Conservation (phyloP, 2,888 invertebrate genomes). For the Lissocephala sabroskyi region DNA sequence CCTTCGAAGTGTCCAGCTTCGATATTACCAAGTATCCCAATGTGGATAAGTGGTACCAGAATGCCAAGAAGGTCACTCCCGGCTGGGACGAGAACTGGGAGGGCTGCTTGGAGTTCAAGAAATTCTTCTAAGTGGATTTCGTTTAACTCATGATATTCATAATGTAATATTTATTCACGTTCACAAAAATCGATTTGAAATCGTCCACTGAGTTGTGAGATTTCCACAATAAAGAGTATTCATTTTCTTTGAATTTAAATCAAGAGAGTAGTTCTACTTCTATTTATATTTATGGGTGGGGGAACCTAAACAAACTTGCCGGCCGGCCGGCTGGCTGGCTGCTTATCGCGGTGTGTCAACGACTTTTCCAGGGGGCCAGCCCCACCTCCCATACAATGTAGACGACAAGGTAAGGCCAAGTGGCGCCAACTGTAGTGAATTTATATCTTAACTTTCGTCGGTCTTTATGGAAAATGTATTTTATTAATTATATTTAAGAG, state of each 20-base stretch:
- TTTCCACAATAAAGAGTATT: conserved; percentile 36
- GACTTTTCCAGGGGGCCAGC: too few relatives aligned
- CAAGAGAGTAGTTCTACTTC: too few relatives aligned
- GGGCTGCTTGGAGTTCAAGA: conserved; percentile 75
- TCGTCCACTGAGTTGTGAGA: conserved; percentile 17
- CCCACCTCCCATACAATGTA: too few relatives aligned
- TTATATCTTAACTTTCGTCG: too few relatives aligned
- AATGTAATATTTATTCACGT: conserved; percentile 23
- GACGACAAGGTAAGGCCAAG: too few relatives aligned
- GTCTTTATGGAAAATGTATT: too few relatives aligned
- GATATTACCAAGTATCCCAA: conserved; percentile 82
- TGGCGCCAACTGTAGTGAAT: too few relatives aligned
- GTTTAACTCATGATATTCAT: conserved; percentile 5
- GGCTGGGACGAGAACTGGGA: conserved; percentile 77
- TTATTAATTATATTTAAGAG: too few relatives aligned
- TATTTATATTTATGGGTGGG: too few relatives aligned
- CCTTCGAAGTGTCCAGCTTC: conserved; percentile 78
- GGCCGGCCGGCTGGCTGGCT: too few relatives aligned
- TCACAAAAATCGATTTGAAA: conserved; percentile 29
- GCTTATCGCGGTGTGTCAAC: too few relatives aligned
- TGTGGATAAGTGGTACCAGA: conserved; percentile 78
- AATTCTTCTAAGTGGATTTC: conserved; percentile 53
- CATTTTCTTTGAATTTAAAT: conserved; percentile 47
- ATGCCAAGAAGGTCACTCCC: conserved; percentile 75
- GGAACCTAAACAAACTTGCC: too few relatives aligned